Evolutionary conservation across 1,140 invertebrate species (phyloP).

Genomic region (Cydia amplana): DNA sequence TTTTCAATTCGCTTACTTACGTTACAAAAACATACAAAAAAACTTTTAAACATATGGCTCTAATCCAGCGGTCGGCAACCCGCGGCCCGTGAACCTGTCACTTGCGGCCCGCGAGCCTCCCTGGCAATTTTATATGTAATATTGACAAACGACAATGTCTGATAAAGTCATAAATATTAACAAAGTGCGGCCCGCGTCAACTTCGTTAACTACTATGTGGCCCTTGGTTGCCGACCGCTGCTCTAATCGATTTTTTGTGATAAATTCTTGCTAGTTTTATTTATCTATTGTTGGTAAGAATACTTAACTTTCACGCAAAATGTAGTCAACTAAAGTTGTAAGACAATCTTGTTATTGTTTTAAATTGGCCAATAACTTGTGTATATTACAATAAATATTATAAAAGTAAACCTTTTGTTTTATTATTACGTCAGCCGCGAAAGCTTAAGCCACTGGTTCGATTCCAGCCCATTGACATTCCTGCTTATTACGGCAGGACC

Average conservation of each 20-base stretch:
- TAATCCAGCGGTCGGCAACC: too few species aligned
- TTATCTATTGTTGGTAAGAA: not conserved
- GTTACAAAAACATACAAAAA: not conserved
- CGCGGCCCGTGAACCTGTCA: too few species aligned
- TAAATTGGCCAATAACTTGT: not conserved
- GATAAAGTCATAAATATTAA: too few species aligned
- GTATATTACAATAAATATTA: slow-evolving; percentile 4
- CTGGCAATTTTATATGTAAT: too few species aligned
- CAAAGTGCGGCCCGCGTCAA: too few species aligned
- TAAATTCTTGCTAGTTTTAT: not conserved
- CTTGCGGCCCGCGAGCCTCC: too few species aligned
- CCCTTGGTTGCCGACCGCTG: too few species aligned
- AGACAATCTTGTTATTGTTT: not conserved
- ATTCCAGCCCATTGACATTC: not conserved
- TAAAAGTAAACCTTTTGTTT: not conserved
- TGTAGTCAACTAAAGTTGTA: not conserved
- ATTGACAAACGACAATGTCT: too few species aligned
- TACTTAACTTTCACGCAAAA: not conserved
- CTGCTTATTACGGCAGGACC: not conserved
- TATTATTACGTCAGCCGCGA: not conserved
- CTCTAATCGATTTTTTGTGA: not conserved
- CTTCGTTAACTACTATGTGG: too few species aligned
- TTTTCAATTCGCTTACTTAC: not conserved
- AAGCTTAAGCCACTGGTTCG: not conserved
- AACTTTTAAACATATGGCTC: too few species aligned